These are phyloP conservation scores for Danio kyathit DNA, from an alignment of 2,797 vertebrate genomes.

Conservation along the genomic window DNA sequence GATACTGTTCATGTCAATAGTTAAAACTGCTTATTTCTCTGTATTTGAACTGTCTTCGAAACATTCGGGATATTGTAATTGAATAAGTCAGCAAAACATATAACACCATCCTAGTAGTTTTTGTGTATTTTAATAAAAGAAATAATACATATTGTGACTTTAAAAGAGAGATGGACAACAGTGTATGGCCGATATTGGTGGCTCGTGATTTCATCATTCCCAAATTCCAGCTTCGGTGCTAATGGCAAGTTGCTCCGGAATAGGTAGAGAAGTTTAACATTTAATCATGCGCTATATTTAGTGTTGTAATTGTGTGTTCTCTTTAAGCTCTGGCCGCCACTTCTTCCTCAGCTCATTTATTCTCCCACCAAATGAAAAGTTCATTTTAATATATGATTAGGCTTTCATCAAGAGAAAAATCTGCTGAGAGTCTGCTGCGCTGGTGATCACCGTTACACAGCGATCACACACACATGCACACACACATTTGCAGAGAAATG, in stretches of 20 bases:
- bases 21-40: too few species aligned
- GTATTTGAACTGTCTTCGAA: too few species aligned
- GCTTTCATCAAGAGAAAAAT: slow-evolving; percentile 75
- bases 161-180: background rate
- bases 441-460: slow-evolving; percentile 32
- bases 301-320: slow-evolving; percentile 75
- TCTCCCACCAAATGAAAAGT: slow-evolving; percentile 73
- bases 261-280: slow-evolving; percentile 80
- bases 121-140: too few species aligned
- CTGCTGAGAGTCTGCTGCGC: slow-evolving; percentile 23
- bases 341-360: slow-evolving; percentile 81
- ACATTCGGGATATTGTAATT: too few species aligned
- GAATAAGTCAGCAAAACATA: too few species aligned
- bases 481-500: background rate
- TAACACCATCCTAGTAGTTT: too few species aligned
- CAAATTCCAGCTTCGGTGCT: slow-evolving; percentile 68
- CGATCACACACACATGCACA: slow-evolving; percentile 28
- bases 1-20: too few species aligned
- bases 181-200: background rate
- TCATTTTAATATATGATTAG: slow-evolving; percentile 85
- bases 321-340: slow-evolving; percentile 69
- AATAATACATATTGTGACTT: too few species aligned
- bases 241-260: slow-evolving; percentile 71
- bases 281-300: slow-evolving; percentile 85
- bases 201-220: slow-evolving; percentile 61